Base-by-base conservation (phyloP, 1,140 invertebrate genomes). In the Papilio polytes region DNA sequence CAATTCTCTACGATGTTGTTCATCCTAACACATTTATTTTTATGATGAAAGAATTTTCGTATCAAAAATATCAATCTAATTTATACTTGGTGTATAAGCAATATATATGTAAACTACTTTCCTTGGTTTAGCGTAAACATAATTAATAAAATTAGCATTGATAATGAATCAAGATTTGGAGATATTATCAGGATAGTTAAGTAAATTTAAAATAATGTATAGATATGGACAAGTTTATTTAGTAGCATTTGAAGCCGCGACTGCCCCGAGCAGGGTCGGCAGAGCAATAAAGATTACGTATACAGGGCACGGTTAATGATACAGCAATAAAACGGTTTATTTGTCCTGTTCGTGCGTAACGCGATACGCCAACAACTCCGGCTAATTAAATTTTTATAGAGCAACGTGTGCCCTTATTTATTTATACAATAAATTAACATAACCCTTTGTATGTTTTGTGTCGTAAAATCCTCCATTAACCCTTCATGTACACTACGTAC, bases 301-400 rank as follows among this genome's bases (percentile, higher is more conserved):
- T 51, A 76, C 44, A 44, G 74, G 13, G 44, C 74, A 46, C 46
- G 22, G 46, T 76, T 76, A 76, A 76, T 76, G 74, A 76, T 76
- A 76, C 74, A 76, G 22, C 74, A 76, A 76, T 76, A 76, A 76
- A 76, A 76, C 74, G 12, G 74, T 76, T 76, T 76, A 76, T 76
- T 76, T 76, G 74, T 76, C 48, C 46, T 76, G 74, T 76, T 76
- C 46, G 22, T 51, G 74, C 44, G 74, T 76, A 76, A 76, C 48
- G 46, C 44, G 74, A 76, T 76, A 76, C 44, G 44, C n/a, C 22
- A 20, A 22, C 44, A 53, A 48, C 74, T 48, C 41, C n/a, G 48
- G 74, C 10, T 51, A 76, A 76, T 76, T 76, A 76, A 76, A 76
- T 76, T 76, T 74, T 76, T 76, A 76, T 76, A 76, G 74, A 51